Percentiles rank a stretch among this genome's conserved stretches.
Evolutionary conservation across 30 jellyfish, hydroid and myxozoan species (phyloP).

Genomic region (Rhopilema esculentum): DNA sequence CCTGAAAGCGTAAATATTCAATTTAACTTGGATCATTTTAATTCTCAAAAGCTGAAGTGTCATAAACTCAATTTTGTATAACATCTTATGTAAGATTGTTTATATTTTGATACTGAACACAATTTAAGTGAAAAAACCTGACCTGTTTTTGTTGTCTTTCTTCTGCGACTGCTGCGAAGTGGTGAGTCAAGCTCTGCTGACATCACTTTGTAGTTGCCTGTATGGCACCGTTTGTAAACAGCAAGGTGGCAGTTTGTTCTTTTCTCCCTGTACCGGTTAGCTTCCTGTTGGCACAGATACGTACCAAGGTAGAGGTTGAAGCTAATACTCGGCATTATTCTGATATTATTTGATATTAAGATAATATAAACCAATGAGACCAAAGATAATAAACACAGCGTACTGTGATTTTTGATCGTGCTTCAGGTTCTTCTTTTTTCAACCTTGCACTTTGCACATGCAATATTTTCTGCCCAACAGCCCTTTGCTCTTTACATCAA

Average conservation of each 20-base stretch:
- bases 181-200: neutral
- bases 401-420: too few species aligned
- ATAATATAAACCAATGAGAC: too few species aligned
- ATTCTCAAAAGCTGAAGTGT: neutral
- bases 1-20: neutral
- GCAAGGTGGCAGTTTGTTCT: conserved; percentile 81
- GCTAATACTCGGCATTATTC: neutral
- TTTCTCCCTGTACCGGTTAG: conserved; percentile 12
- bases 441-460: too few species aligned
- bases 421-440: too few species aligned
- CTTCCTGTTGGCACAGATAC: conserved; percentile 71
- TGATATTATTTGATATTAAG: too few species aligned
- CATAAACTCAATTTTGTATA: conserved; percentile 14
- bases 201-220: conserved; percentile 26
- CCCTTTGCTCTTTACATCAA: too few species aligned
- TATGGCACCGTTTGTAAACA: conserved; percentile 43
- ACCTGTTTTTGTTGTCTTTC: conserved; percentile 59
- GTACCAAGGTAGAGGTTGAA: neutral
- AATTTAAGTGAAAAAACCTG: neutral
- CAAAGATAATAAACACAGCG: too few species aligned
- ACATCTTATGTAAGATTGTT: conserved; percentile 27
- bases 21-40: neutral
- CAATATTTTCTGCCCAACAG: too few species aligned
- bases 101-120: conserved; percentile 50
- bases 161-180: conserved; percentile 15